A percentile compares a stretch with the other conserved stretches of the same genome.
Conservation (phyloP, 2,797 vertebrate genomes). For the Chromis chromis region DNA sequence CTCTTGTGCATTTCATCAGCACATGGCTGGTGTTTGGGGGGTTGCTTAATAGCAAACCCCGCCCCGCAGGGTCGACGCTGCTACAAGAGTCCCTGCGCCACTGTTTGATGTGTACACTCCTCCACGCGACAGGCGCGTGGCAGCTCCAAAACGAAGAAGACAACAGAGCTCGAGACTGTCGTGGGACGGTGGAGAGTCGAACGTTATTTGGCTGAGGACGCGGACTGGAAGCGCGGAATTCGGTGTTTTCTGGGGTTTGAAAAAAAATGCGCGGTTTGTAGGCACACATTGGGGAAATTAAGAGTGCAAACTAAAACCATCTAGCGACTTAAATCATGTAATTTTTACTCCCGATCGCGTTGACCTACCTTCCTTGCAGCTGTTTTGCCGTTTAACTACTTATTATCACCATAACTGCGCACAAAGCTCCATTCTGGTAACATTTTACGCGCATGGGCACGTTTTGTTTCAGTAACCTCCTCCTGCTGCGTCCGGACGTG, state of each 20-base stretch:
- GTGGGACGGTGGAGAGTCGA: slow-evolving; percentile 18
- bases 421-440: background rate
- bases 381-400: background rate
- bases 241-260: too few species aligned
- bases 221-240: too few species aligned
- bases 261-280: too few species aligned
- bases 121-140: slow-evolving; percentile 84
- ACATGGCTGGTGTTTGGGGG: slow-evolving; percentile 40
- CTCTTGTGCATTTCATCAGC: slow-evolving; percentile 2
- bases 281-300: too few species aligned
- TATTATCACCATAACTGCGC: background rate
- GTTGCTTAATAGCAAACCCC: slow-evolving; percentile 76
- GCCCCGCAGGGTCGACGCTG: slow-evolving; percentile 77
- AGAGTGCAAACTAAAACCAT: too few species aligned
- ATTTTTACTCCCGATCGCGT: too few species aligned
- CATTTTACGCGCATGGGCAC: background rate
- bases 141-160: slow-evolving; percentile 17
- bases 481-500: background rate
- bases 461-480: background rate
- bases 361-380: too few species aligned
- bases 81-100: slow-evolving; percentile 79
- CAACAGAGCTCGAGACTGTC: slow-evolving; percentile 10
- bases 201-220: background rate
- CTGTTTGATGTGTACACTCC: slow-evolving; percentile 63
- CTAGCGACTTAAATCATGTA: too few species aligned